Evolutionary conservation across 2,113 vertebrate species (phyloP).

Genomic region (Cryptomyrus ogoouensis): DNA sequence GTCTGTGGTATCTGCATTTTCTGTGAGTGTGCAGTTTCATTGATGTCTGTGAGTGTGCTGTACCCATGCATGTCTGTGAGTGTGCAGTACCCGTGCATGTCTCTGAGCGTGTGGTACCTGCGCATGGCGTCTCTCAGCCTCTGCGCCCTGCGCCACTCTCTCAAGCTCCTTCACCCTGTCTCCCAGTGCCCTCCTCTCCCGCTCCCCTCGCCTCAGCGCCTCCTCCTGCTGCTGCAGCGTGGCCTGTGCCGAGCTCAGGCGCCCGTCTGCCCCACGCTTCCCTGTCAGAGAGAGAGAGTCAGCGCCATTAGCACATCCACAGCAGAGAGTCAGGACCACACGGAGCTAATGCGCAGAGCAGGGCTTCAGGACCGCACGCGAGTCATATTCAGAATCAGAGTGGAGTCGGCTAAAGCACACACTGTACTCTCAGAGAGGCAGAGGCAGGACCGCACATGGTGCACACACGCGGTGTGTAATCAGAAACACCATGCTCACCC

Average conservation of each 20-base stretch:
- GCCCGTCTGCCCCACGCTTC: slow-evolving; percentile 55
- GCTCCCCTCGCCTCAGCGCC: slow-evolving; percentile 56
- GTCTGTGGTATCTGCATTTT: background rate
- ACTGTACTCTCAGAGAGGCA: background rate
- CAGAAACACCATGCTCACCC: slow-evolving; percentile 50
- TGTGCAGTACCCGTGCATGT: background rate
- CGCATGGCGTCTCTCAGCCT: slow-evolving; percentile 59
- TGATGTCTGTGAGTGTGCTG: background rate
- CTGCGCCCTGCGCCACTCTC: slow-evolving; percentile 56
- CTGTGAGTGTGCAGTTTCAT: background rate
- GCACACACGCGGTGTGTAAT: background rate
- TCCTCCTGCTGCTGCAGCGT: slow-evolving; percentile 75
- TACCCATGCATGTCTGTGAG: slow-evolving; percentile 5
- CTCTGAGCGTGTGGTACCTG: slow-evolving; percentile 58
- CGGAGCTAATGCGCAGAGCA: background rate
- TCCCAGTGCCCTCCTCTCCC: slow-evolving; percentile 60
- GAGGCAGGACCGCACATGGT: background rate
- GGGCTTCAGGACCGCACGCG: background rate
- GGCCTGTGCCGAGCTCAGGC: slow-evolving; percentile 64
- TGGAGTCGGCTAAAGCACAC: background rate
- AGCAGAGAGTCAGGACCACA: background rate
- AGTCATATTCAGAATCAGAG: background rate
- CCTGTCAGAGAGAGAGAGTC: slow-evolving; percentile 46
- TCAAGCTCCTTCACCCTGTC: slow-evolving; percentile 71
- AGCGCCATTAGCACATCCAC: background rate